These are phyloP conservation scores for Hydrozoanthus tunicans DNA, from an alignment of 64 coral and sea anemone species.

Conservation along the genomic window DNA sequence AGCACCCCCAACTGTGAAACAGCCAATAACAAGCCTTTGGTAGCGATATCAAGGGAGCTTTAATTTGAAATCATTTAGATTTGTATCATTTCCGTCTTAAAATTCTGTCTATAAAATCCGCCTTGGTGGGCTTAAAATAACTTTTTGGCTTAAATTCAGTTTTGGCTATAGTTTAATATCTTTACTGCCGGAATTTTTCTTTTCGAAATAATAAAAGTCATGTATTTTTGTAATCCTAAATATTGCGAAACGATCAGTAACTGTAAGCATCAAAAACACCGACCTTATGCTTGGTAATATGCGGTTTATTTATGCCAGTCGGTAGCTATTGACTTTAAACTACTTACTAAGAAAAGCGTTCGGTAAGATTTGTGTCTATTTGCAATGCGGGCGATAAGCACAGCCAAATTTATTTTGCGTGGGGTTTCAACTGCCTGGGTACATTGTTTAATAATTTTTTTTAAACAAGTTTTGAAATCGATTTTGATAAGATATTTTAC, in stretches of 20 bases:
- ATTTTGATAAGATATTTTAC: too few species aligned
- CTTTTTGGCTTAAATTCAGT: not conserved
- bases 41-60: not conserved
- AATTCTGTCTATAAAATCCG: not conserved
- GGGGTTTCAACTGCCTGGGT: too few species aligned
- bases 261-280: conserved; percentile 12
- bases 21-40: too few species aligned
- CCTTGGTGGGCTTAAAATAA: too few species aligned
- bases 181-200: not conserved
- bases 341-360: not conserved
- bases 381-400: not conserved
- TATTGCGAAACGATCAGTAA: not conserved
- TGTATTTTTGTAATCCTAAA: not conserved
- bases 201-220: not conserved
- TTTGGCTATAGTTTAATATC: not conserved
- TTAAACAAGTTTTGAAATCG: too few species aligned
- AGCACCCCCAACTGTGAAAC: too few species aligned
- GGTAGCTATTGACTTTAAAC: not conserved
- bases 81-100: not conserved
- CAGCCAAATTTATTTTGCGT: too few species aligned
- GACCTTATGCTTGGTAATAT: conserved; percentile 1
- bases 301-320: not conserved
- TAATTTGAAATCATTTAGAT: not conserved
- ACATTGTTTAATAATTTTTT: too few species aligned
- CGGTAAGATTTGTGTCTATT: not conserved